Conservation (phyloP, 2,113 vertebrate genomes). For the Alligator mississippiensis region DNA sequence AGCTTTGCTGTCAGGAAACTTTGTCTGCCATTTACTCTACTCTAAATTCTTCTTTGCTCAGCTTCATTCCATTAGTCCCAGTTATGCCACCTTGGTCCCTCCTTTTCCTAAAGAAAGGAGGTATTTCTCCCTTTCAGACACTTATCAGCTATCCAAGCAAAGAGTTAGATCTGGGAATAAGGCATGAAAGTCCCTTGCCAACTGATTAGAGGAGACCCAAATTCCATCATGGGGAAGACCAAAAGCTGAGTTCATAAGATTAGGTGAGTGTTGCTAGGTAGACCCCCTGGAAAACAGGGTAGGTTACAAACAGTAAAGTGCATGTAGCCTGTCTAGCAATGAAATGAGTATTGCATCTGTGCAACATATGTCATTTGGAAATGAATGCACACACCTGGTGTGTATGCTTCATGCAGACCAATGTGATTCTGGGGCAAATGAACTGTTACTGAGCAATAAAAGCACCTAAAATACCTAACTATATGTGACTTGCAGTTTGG, state of each 20-base stretch:
- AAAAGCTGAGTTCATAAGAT: neutral
- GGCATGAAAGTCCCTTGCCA: neutral
- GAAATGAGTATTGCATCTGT: neutral
- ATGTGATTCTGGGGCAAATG: neutral
- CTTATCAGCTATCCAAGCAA: neutral
- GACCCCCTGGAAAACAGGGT: neutral
- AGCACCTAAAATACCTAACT: neutral
- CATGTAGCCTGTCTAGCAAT: rapidly evolving
- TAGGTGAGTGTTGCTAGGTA: neutral
- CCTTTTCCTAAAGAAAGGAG: neutral
- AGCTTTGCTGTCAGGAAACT: neutral
- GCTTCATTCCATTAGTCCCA: no score
- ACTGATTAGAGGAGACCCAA: neutral
- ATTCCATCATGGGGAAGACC: neutral
- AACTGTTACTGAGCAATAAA: constrained; percentile 3
- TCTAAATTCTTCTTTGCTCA: neutral
- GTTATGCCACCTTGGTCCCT: neutral
- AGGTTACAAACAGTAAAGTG: rapidly evolving
- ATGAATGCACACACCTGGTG: neutral
- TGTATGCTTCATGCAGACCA: neutral
- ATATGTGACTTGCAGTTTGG: neutral
- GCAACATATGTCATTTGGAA: neutral
- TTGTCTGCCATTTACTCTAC: neutral
- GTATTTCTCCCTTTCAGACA: neutral
- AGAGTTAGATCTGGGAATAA: neutral